These are phyloP conservation scores for Ceryle rudis DNA, from an alignment of 2,797 vertebrate species.

Conservation along the genomic window DNA sequence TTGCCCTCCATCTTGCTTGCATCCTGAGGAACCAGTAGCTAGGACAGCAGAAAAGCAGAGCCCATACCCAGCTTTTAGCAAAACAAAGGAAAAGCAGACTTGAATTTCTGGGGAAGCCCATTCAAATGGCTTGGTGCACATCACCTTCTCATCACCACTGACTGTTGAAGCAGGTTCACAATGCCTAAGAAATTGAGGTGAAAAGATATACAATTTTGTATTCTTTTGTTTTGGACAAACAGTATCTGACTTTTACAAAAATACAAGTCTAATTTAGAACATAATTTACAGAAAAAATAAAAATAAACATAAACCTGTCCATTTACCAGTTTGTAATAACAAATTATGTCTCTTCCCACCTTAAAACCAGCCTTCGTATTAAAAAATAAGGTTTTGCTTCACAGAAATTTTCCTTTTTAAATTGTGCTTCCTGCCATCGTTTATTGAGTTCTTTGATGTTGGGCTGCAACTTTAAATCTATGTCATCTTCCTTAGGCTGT, in stretches of 20 bases:
- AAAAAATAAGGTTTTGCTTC: conserved; percentile 66
- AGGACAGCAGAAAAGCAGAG: not conserved
- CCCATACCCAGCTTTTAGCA: not conserved
- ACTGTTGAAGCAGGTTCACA: not conserved
- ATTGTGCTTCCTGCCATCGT: conserved; percentile 75
- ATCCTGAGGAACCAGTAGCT: not conserved
- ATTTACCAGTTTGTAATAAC: not conserved
- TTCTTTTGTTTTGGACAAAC: not conserved
- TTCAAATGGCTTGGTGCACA: not conserved
- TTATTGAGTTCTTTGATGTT: conserved; percentile 82
- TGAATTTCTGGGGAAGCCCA: not conserved
- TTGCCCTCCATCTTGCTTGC: not conserved
- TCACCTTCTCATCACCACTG: not conserved
- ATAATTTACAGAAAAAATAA: not conserved
- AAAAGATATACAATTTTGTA: not conserved
- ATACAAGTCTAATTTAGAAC: not conserved
- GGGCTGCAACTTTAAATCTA: conserved; percentile 59
- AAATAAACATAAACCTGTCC: not conserved
- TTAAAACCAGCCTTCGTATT: conserved; percentile 51
- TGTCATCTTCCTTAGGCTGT: conserved; percentile 67
- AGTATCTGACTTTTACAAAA: not conserved
- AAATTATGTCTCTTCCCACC: not conserved
- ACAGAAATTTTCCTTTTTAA: conserved; percentile 59
- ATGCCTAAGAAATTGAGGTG: not conserved
- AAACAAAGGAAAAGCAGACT: not conserved